Evolutionary conservation across 2,113 vertebrate species (phyloP), one percentile per base, ranked within the genome.

Genomic region (Athene noctua): DNA sequence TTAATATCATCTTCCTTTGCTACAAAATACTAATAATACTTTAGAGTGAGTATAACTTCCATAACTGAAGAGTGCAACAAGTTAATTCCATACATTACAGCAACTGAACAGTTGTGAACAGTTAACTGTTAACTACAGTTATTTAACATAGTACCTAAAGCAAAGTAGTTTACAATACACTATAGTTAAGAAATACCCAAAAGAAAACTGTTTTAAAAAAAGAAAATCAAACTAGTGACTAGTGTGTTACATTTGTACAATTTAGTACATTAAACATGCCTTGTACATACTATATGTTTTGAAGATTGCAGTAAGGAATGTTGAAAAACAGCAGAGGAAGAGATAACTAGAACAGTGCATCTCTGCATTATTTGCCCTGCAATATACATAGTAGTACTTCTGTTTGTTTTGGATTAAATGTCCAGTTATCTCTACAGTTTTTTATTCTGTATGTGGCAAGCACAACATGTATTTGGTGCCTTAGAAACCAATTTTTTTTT

Each of bases 221-320:
- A 55, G 27, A 15, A 57, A 66, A 29, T 49, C 26, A 44, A 55
- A 10, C 26, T 34, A 55, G 32, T 23, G 49, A 10, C 26, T 34
- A 55, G 32, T 23, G 49, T 15, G 21, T 27, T 42, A 49, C 6
- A 55, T 52, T 80, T 63, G 42, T 47, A 51, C 19, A 55, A 30
- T 54, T 62, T 17, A 40, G 26, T 32, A 82, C 67, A 89, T 68
- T 55, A 82, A 12, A 91, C 38, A 46, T 80, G 42, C 20, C 85
- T 52, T 66, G 82, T 95, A 71, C 49, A 89, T 23, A 75, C 70
- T 36, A 57, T 88, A 52, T 49, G 15, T 38, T 74, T 94, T 91
- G 68, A 88, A 96, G 74, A 79, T 72, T 86, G 29, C 51, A 94
- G n/a, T 86, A 83, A 97, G 77, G 71, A 94, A 88, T 29, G 32